Conservation (phyloP, 2,797 vertebrate genomes). For the Xiphophorus birchmanni region DNA sequence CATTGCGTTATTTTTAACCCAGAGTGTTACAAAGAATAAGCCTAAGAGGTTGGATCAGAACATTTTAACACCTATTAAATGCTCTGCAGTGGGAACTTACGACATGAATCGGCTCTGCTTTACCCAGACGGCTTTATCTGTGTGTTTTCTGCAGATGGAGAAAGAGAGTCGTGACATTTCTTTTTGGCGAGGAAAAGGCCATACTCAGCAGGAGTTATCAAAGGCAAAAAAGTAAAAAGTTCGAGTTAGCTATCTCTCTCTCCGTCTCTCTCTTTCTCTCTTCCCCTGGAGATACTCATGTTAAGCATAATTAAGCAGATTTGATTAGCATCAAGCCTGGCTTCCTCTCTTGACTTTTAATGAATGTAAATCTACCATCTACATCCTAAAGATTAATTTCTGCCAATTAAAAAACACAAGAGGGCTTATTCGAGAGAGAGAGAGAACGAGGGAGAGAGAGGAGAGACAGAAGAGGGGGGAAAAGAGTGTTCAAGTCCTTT, state of each 20-base stretch:
- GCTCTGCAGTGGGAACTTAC: slow-evolving; percentile 61
- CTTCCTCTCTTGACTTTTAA: slow-evolving; percentile 99
- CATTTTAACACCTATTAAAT: slow-evolving; percentile 54
- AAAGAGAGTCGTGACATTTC: slow-evolving; percentile 81
- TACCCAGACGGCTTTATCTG: slow-evolving; percentile 71
- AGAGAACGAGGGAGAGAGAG: background rate
- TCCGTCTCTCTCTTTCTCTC: slow-evolving; percentile 64
- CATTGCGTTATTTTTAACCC: background rate
- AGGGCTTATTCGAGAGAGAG: slow-evolving; percentile 86
- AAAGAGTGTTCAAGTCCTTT: slow-evolving; percentile 77
- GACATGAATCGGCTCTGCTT: slow-evolving; percentile 63
- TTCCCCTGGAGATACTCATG: slow-evolving; percentile 97
- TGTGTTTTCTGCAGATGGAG: slow-evolving; percentile 75
- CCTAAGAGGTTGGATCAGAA: slow-evolving; percentile 46
- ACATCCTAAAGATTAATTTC: slow-evolving; percentile 99
- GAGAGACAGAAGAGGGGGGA: slow-evolving; percentile 67
- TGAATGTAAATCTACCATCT: slow-evolving; percentile 99
- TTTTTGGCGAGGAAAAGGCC: slow-evolving; percentile 81
- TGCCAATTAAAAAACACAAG: slow-evolving; percentile 97
- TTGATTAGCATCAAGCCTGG: slow-evolving; percentile 99
- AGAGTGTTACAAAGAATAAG: slow-evolving; percentile 11
- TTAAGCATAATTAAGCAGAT: slow-evolving; percentile 99
- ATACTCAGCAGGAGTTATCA: slow-evolving; percentile 84
- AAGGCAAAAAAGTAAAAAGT: slow-evolving; percentile 83
- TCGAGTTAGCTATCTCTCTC: slow-evolving; percentile 77